These are phyloP conservation scores for Parnassius orleans DNA, from an alignment of 2,888 invertebrate genomes.

Conservation along the genomic window DNA sequence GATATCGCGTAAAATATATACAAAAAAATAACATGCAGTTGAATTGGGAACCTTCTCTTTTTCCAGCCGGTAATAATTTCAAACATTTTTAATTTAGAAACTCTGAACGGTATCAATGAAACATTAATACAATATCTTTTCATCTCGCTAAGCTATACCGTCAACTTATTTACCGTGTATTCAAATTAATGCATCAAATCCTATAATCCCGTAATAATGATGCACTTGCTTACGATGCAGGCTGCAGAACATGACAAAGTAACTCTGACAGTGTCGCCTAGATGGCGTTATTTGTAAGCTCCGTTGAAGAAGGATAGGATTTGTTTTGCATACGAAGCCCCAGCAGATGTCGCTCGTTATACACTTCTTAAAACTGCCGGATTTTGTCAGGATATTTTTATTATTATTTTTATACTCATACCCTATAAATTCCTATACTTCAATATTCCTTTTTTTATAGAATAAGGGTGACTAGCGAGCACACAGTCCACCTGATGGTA, in stretches of 20 bases:
- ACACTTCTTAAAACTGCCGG: conserved; percentile 14
- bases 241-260: conserved; percentile 43
- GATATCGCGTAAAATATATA: too few relatives aligned
- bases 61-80: too few relatives aligned
- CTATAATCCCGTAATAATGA: conserved; percentile 32
- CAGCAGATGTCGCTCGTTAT: conserved; percentile 41
- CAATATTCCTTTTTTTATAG: too few relatives aligned
- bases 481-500: too few relatives aligned
- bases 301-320: conserved; percentile 21
- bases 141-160: conserved; percentile 21
- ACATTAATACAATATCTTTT: conserved; percentile 28
- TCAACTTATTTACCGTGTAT: conserved; percentile 23
- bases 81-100: conserved; percentile 8
- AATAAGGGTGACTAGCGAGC: too few relatives aligned
- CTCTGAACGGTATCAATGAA: conserved; percentile 22
- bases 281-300: conserved; percentile 51
- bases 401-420: too few relatives aligned
- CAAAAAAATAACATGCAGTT: too few relatives aligned
- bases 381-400: background rate
- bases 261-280: conserved; percentile 42
- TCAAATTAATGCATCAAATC: conserved; percentile 32
- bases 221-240: conserved; percentile 31
- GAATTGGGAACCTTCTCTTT: too few relatives aligned
- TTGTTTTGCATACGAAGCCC: conserved; percentile 29
- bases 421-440: too few relatives aligned